These are phyloP conservation scores for Autographa gamma DNA, from an alignment of 2,888 invertebrate species.

Conservation along the genomic window DNA sequence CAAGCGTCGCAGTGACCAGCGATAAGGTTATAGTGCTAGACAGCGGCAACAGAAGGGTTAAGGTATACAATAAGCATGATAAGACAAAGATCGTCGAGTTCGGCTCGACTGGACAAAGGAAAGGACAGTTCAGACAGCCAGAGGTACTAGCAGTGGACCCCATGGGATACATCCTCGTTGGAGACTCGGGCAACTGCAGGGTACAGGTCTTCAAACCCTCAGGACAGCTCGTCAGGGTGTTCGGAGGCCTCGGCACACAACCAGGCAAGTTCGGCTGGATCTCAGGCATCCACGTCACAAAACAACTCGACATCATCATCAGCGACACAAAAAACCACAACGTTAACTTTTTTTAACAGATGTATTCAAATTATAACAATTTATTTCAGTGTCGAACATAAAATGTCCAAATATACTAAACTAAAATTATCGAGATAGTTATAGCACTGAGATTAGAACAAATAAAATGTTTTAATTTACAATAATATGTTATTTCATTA, in stretches of 20 bases:
- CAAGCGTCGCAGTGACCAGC: slow-evolving; percentile 90
- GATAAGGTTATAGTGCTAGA: slow-evolving; percentile 90
- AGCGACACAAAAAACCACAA: slow-evolving; percentile 89
- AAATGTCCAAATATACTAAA: slow-evolving; percentile 59
- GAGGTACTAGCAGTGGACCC: slow-evolving; percentile 92
- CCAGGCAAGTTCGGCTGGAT: slow-evolving; percentile 91
- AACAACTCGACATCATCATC: slow-evolving; percentile 89
- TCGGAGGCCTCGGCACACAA: slow-evolving; percentile 88
- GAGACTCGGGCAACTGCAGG: slow-evolving; percentile 93
- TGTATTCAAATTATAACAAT: slow-evolving; percentile 72
- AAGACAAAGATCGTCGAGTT: slow-evolving; percentile 90
- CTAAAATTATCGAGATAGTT: slow-evolving; percentile 54
- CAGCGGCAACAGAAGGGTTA: slow-evolving; percentile 92
- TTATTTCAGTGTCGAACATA: slow-evolving; percentile 70
- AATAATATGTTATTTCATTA: slow-evolving; percentile 44
- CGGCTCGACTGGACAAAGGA: slow-evolving; percentile 90
- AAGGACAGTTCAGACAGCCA: slow-evolving; percentile 92
- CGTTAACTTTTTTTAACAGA: slow-evolving; percentile 79
- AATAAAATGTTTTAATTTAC: slow-evolving; percentile 53
- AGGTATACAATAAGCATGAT: slow-evolving; percentile 87
- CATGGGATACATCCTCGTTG: slow-evolving; percentile 93
- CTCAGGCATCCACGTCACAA: slow-evolving; percentile 90
- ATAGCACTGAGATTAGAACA: slow-evolving; percentile 68
- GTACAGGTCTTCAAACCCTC: slow-evolving; percentile 93
- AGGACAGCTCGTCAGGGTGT: slow-evolving; percentile 91